Evolutionary conservation across 2,888 invertebrate species (phyloP).

Genomic region (Apamea monoglypha): DNA sequence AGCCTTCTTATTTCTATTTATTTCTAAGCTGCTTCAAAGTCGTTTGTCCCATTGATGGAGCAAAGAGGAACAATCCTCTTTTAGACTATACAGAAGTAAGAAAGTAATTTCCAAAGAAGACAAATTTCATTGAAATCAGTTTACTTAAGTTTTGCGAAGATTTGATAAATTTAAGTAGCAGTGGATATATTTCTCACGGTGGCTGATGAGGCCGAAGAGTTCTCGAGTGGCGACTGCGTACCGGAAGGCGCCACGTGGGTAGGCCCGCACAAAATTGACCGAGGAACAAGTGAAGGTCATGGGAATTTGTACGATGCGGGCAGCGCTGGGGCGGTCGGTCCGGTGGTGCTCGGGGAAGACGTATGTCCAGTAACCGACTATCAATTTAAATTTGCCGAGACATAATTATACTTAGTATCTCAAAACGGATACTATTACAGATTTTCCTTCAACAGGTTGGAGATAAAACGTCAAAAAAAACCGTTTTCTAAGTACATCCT

Average conservation of each 20-base stretch:
- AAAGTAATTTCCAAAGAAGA: background rate
- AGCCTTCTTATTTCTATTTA: background rate
- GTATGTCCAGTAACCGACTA: background rate
- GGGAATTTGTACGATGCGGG: conserved; percentile 28
- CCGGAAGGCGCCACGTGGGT: background rate
- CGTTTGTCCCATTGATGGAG: background rate
- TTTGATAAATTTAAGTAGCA: background rate
- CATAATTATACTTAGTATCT: background rate
- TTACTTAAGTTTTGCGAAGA: background rate
- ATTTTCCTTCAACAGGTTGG: too few relatives aligned
- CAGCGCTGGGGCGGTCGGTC: background rate
- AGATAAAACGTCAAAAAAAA: background rate
- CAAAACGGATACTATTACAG: background rate
- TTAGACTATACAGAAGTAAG: background rate
- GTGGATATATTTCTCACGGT: background rate
- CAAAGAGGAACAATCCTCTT: background rate
- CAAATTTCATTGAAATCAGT: background rate
- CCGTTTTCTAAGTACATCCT: background rate
- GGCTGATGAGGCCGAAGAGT: background rate
- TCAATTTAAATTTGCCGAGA: background rate
- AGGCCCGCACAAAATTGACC: background rate
- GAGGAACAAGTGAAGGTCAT: background rate
- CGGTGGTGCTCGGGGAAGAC: background rate
- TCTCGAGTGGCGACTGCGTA: background rate
- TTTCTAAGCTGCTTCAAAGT: background rate